Conservation (phyloP, 2,113 vertebrate genomes). For the Loxodonta africana region DNA sequence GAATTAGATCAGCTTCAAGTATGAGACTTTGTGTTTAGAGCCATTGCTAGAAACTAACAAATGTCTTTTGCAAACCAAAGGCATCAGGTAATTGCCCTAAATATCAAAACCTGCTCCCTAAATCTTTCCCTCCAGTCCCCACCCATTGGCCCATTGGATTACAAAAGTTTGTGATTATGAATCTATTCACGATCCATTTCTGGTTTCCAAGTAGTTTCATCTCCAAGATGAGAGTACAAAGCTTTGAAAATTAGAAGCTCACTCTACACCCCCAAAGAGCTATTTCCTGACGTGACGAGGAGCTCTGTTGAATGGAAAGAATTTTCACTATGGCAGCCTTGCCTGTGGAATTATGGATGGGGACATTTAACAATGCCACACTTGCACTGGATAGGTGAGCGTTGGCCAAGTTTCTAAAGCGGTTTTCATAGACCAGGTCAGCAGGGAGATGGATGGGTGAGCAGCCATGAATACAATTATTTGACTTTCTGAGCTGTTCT, state of each 20-base stretch:
- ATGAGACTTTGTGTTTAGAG: conserved; percentile 34
- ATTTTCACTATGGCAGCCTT: conserved; percentile 34
- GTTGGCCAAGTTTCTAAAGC: conserved; percentile 68
- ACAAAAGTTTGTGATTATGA: background rate
- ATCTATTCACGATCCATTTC: conserved; percentile 27
- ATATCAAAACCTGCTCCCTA: conserved; percentile 20
- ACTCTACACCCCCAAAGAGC: background rate
- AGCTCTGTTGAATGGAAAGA: background rate
- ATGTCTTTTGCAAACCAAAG: background rate
- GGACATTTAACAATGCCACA: conserved; percentile 28
- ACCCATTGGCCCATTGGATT: too few relatives aligned
- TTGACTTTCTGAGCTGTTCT: conserved; percentile 76
- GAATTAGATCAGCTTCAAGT: background rate
- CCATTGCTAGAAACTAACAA: background rate
- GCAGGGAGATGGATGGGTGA: conserved; percentile 71
- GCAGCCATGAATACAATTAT: conserved; percentile 74
- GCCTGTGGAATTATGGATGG: conserved; percentile 25
- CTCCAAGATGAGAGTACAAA: conserved; percentile 48
- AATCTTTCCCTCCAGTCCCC: background rate
- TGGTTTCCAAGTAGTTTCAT: conserved; percentile 11
- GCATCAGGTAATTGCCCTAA: conserved; percentile 20
- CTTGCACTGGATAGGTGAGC: conserved; percentile 64
- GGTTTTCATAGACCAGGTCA: conserved; percentile 78
- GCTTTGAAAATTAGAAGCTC: conserved; percentile 67
- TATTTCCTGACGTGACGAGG: background rate